Conservation (phyloP, 2,797 vertebrate genomes). For the Epinephelus malabaricus region DNA sequence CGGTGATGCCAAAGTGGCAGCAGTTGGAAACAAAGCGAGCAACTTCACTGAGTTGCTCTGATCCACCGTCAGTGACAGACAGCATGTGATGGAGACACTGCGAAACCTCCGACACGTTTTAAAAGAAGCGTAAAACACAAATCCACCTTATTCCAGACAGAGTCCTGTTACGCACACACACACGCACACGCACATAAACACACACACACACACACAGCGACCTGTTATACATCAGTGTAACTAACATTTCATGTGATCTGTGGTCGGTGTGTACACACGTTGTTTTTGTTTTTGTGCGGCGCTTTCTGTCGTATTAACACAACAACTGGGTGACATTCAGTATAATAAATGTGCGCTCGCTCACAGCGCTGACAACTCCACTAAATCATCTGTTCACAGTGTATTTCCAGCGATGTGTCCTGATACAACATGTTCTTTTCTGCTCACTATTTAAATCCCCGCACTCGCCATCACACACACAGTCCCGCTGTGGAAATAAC, state of each 20-base stretch:
- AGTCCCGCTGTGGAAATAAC: not conserved
- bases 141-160: not conserved
- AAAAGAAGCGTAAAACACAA: not conserved
- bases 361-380: conserved; percentile 14
- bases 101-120: not conserved
- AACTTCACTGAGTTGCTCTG: conserved; percentile 44
- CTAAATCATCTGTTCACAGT: conserved; percentile 12
- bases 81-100: not conserved
- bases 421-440: not conserved
- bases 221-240: conserved; percentile 18
- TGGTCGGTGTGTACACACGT: not conserved
- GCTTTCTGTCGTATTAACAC: not conserved
- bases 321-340: conserved; percentile 27
- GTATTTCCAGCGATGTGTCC: conserved; percentile 13
- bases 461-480: conserved; percentile 29
- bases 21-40: conserved; percentile 58
- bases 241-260: not conserved
- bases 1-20: conserved; percentile 70
- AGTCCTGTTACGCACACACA: too few relatives aligned
- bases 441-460: conserved; percentile 16
- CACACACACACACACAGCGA: conserved; percentile 3
- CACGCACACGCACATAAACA: too few relatives aligned
- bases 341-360: not conserved
- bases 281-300: conserved; percentile 8
- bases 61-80: not conserved